Conservation (phyloP, 2,113 vertebrate species). For the Alethe castanea region DNA sequence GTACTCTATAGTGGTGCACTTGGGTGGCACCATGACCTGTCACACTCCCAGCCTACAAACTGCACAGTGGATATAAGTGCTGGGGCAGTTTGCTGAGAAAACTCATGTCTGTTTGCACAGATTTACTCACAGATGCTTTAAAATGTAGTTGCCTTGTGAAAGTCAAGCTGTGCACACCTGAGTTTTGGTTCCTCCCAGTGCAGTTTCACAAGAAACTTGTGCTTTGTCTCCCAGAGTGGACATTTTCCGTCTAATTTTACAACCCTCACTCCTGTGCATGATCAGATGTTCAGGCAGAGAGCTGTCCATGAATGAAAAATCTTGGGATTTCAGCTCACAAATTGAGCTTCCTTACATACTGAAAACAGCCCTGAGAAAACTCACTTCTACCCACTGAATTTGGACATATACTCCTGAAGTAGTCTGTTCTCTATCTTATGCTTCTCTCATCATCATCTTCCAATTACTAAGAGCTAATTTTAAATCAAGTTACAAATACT, state of each 20-base stretch:
- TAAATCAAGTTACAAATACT: conserved; percentile 14
- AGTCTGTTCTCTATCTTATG: not conserved
- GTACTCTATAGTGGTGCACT: accelerated
- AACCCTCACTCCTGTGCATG: not conserved
- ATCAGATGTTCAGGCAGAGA: not conserved
- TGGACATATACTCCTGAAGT: not conserved
- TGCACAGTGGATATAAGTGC: accelerated
- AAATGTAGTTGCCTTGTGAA: not conserved
- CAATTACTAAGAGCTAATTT: conserved; percentile 44
- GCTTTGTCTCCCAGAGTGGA: not conserved
- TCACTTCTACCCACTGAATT: not conserved
- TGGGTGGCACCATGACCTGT: not conserved
- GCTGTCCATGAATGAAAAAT: not conserved
- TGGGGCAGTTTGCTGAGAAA: not conserved
- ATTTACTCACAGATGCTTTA: not conserved
- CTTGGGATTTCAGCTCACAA: not conserved
- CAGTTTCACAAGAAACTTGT: not conserved
- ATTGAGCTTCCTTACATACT: not conserved
- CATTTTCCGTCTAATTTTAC: not conserved
- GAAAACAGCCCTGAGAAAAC: not conserved
- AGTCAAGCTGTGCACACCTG: not conserved
- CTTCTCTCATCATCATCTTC: conserved; percentile 1
- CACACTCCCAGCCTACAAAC: not conserved
- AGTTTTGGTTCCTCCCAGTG: not conserved
- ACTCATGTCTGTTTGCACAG: accelerated